Conservation (phyloP, 2,888 invertebrate species). For the Andrena minutula region DNA sequence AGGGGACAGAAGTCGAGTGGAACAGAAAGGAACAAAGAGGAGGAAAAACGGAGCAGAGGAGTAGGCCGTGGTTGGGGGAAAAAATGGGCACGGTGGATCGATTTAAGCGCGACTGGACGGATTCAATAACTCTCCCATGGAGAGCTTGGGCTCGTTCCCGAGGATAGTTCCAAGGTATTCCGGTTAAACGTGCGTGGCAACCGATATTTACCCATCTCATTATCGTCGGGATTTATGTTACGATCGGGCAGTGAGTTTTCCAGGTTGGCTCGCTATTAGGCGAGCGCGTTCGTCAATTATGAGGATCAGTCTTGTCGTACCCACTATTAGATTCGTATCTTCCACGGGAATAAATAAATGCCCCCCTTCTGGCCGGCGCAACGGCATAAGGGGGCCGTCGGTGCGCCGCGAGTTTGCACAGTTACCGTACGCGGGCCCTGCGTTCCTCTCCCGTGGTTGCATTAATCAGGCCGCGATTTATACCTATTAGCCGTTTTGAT, state of each 20-base stretch:
- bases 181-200: slow-evolving; percentile 76
- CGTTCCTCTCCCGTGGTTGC: slow-evolving; percentile 47
- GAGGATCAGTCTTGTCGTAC: slow-evolving; percentile 68
- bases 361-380: not conserved
- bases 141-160: slow-evolving; percentile 26
- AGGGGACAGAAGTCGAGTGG: not conserved
- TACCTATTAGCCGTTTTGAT: slow-evolving; percentile 76
- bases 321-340: slow-evolving; percentile 72
- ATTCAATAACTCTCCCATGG: slow-evolving; percentile 74
- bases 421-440: not conserved
- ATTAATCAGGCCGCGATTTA: slow-evolving; percentile 77
- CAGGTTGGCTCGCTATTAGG: slow-evolving; percentile 60
- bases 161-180: slow-evolving; percentile 70
- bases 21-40: slow-evolving; percentile 1
- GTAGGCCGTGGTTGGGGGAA: slow-evolving; percentile 1
- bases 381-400: slow-evolving; percentile 56
- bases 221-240: slow-evolving; percentile 77
- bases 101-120: slow-evolving; percentile 67
- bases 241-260: slow-evolving; percentile 69
- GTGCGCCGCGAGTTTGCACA: slow-evolving; percentile 15
- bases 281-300: slow-evolving; percentile 76
- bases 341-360: slow-evolving; percentile 64
- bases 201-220: slow-evolving; percentile 79
- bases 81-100: slow-evolving; percentile 57
- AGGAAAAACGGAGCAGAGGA: not conserved